Evolutionary conservation across 2,888 invertebrate genomes (phyloP), one percentile per base, ranked within the genome.

Genomic region (Mythimna vitellina): DNA sequence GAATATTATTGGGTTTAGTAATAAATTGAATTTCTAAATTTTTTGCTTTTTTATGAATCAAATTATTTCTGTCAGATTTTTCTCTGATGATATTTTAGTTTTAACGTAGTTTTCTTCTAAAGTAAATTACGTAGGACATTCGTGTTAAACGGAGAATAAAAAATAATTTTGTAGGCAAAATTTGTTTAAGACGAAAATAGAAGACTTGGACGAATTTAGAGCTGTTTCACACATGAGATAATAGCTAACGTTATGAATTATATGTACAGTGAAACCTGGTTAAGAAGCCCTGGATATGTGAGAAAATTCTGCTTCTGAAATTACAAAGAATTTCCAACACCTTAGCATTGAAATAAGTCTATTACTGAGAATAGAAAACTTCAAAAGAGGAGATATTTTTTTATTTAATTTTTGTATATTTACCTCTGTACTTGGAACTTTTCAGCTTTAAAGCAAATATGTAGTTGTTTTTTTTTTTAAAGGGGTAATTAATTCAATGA

Each of bases 21-120:
- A 56, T 20, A 75, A 78, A 82, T 82, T 77, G 25, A 77, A 74
- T 80, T 82, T 69, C 5, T 38, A 54, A 63, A 66, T n/a, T 57
- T 51, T 78, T 49, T 60, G 65, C 58, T 60, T 32, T 14, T 73
- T 64, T 49, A 10, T 12, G 0, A 32, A 38, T 75, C 3, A 58
- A 69, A 63, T 73, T 58, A 75, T 69, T 69, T n/a, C 10, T 25
- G 51, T 32, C 35, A 25, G 46, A 64, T 14, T 56, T 51, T 32
- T 58, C 29, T 56, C 22, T 74, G 17, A 66, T 10, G n/a, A 29
- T 53, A 74, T 53, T 74, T 73, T 38, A 67, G 35, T 9, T 67
- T 60, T 46, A 25, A 22, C n/a, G 7, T 51, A 51, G n/a, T 51
- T 51, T 51, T 51, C 10, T 51, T 51, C 8, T 7, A 35, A 66